phyloP scores from a whole-genome alignment of 2,113 vertebrate genomes.

The Nannobrachium achirus region DNA sequence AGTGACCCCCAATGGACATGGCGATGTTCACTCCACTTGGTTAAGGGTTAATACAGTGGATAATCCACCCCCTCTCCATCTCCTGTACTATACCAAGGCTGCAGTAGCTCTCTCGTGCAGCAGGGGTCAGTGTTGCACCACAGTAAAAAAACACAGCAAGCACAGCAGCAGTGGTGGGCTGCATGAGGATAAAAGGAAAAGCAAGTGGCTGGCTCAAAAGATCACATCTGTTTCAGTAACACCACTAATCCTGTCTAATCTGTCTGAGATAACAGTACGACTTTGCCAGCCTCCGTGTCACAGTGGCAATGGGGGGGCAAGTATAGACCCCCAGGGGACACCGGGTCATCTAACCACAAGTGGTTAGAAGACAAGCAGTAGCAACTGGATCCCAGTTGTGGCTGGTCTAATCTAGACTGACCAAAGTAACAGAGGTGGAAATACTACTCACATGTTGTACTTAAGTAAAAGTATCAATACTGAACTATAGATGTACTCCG shows the following conservation, averaged over 20 bases:
- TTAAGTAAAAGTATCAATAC: too few species aligned
- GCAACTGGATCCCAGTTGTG: too few species aligned
- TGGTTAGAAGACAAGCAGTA: too few species aligned
- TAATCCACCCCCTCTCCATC: neutral
- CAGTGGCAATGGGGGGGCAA: constrained; percentile 16
- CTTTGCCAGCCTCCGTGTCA: constrained; percentile 45
- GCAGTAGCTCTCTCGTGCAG: constrained; percentile 59
- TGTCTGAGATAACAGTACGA: constrained; percentile 62
- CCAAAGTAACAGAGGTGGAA: too few species aligned
- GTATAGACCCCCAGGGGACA: too few species aligned
- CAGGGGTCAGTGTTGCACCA: constrained; percentile 79
- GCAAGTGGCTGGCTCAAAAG: constrained; percentile 50
- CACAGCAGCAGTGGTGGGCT: neutral
- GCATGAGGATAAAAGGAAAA: constrained; percentile 14
- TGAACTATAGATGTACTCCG: too few species aligned
- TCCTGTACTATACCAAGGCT: neutral
- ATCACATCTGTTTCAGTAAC: constrained; percentile 73
- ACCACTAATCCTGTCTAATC: constrained; percentile 74
- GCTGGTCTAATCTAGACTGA: too few species aligned
- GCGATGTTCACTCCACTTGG: constrained; percentile 18
- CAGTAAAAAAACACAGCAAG: neutral
- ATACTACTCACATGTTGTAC: too few species aligned
- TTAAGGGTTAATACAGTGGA: constrained; percentile 58
- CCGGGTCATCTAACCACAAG: too few species aligned
- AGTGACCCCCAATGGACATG: constrained; percentile 82